Base-by-base conservation (phyloP, 1,140 invertebrate species). In the Bombus haemorrhoidalis region DNA sequence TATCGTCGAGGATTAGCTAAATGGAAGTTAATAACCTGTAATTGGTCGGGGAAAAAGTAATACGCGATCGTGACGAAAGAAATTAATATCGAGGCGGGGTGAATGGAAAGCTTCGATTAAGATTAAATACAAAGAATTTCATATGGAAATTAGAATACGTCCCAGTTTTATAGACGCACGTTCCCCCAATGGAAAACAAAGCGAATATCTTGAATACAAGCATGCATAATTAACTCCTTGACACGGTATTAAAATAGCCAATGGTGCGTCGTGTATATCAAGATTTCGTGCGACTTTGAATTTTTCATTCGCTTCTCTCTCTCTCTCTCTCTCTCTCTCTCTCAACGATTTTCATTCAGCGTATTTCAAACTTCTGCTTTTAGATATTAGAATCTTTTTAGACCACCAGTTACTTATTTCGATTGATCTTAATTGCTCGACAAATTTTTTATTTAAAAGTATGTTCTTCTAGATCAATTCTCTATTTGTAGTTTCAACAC, bases 201-300 rank as follows among this genome's bases (percentile, higher is more conserved):
- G 47, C 47, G 25, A 53, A 18, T 41, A 82, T 81, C 84, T 68
- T 57, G 41, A 66, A 74, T 66, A n/a, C 43, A 15, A 9, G 59
- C 64, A 59, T 83, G 22, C 37, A 43, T 79, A 79, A 79, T 79
- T 57, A 84, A 84, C 43, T 41, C 75, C 75, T 84, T 71, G 82
- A 79, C 75, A 62, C 25, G 64, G n/a, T 78, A 84, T 84, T 78
- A 43, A 84, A 84, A 71, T 79, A 71, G 66, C 32, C 15, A 68
- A 57, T 37, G 15, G 28, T n/a, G 28, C 37, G 3, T 10, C 12
- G 57, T 47, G 53, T 37, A 25, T 22, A 59, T 62, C 39, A n/a
- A 25, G 64, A 71, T 71, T 37, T 62, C 43, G 47, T 53, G 47
- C 47, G 18, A 53, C 47, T 53, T 6, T 22, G 1, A 76, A 28